Evolutionary conservation across 2,888 invertebrate species (phyloP), one percentile per base, ranked within the genome.

Genomic region (Melieria omissa): DNA sequence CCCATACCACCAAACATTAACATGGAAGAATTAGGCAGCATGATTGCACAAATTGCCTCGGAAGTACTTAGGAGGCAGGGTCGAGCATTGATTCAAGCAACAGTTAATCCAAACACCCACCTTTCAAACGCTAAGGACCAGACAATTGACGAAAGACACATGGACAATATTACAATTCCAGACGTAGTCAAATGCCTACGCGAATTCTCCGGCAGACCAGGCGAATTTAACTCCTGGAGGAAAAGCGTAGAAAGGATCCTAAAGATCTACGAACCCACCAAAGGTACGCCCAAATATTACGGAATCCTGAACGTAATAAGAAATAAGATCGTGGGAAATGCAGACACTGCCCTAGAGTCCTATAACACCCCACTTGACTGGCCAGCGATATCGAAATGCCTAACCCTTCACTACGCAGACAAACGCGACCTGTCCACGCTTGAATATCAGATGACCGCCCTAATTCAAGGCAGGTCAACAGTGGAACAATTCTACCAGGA

Each of bases 401-500:
- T 68, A 16, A 61, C 68, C 9, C 45, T 64, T 42, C 70, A 71
- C 16, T 66, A 71, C 42, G 68, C 72, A 29, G 72, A 68, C 72
- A 72, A 72, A 52, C 55, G 69, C 14, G 72, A 72, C 52, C 12
- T 72, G 41, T 47, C 54, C 10, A 72, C 69, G 5, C 58, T 72
- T 41, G 72, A 72, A 55, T 72, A 71, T 54, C 65, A 77, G 55
- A 66, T 76, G 71, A 72, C 72, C 3, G 60, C 67, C 5, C 52
- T 75, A 8, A 66, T 70, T 8, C 76, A 78, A 61, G 73, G 72
- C 29, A 73, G 55, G 3, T n/a, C 16, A 8, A 69, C 77, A 4
- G 64, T 78, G 4, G 68, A 65, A n/a, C 73, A 78, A 49, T 78
- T 76, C 47, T 78, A 78, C 47, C 75, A 77, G 47, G 44, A n/a